Evolutionary conservation across 2,797 vertebrate genomes (phyloP).

Genomic region (Mareca strepera): DNA sequence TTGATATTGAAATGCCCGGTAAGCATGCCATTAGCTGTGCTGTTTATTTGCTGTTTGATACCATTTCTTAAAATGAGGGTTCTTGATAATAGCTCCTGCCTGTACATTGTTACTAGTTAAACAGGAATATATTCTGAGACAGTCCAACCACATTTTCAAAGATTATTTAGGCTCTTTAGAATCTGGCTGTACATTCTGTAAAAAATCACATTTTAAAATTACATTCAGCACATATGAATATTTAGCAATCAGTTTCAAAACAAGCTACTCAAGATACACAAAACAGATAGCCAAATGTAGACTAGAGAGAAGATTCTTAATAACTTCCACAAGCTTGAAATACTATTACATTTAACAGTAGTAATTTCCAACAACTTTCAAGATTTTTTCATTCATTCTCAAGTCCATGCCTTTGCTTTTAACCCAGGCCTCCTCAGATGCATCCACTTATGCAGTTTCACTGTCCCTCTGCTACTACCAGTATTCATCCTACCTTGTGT

Average conservation of each 20-base stretch:
- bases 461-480: neutral
- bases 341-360: neutral
- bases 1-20: neutral
- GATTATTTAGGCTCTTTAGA: neutral
- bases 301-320: neutral
- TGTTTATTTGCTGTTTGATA: neutral
- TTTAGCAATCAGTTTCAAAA: neutral
- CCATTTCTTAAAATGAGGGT: neutral
- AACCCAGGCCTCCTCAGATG: neutral
- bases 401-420: neutral
- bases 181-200: neutral
- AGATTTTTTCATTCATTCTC: neutral
- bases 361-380: neutral
- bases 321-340: neutral
- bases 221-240: neutral
- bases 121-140: neutral
- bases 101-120: neutral
- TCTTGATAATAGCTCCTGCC: neutral
- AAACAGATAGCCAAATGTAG: neutral
- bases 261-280: neutral
- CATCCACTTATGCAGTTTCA: neutral
- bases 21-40: neutral
- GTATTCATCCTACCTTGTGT: neutral
- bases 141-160: neutral
- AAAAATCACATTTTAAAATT: neutral